A percentile compares a stretch with the other conserved stretches of the same genome.
Evolutionary conservation across 2,888 invertebrate species (phyloP).

Genomic region (Trichopoda pennipes): DNA sequence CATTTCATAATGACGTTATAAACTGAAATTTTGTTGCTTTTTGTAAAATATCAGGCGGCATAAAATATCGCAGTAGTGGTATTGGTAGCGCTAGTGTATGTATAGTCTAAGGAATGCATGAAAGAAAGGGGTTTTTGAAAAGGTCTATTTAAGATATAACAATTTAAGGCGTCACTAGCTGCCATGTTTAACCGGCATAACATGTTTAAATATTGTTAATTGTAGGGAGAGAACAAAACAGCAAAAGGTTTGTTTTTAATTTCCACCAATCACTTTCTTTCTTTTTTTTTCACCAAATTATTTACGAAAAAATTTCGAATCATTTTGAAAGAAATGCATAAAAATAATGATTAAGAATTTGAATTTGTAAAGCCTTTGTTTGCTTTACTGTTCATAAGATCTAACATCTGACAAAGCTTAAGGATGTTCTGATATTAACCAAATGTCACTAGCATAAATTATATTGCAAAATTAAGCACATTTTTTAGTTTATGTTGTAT

Average conservation of each 20-base stretch:
- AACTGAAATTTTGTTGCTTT: slow-evolving; percentile 35
- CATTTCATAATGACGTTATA: slow-evolving; percentile 45
- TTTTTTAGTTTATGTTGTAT: no score
- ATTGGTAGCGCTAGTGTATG: background rate
- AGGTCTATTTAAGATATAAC: slow-evolving; percentile 56
- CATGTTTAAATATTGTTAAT: slow-evolving; percentile 54
- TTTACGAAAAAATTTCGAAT: background rate
- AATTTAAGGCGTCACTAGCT: slow-evolving; percentile 71
- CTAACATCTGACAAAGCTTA: no score
- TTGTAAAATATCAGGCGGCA: background rate
- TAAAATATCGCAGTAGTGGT: background rate
- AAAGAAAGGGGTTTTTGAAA: slow-evolving; percentile 14
- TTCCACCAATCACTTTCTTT: slow-evolving; percentile 4
- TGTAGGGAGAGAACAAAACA: slow-evolving; percentile 13
- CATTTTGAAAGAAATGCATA: background rate
- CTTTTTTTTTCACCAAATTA: background rate
- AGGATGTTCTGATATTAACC: no score
- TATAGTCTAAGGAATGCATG: background rate
- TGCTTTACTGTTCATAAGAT: no score
- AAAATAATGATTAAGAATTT: background rate
- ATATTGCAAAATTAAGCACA: no score
- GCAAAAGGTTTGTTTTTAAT: slow-evolving; percentile 3
- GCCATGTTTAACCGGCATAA: slow-evolving; percentile 70
- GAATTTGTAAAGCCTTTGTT: background rate
- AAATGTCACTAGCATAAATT: no score